Evolutionary conservation across 2,888 invertebrate species (phyloP).

Genomic region (Pammene aurita): DNA sequence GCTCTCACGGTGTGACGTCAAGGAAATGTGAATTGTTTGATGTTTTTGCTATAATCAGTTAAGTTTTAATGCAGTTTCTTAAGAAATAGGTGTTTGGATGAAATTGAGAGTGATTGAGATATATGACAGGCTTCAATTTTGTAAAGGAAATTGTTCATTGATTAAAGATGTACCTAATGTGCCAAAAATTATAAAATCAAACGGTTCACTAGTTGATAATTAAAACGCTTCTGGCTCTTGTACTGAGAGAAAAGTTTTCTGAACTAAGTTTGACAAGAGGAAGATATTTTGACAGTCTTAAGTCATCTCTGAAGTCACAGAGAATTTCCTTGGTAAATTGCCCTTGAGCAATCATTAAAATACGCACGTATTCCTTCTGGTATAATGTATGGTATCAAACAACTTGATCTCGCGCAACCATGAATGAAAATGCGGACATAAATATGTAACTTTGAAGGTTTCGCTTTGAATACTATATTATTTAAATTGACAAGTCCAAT

Average conservation of each 20-base stretch:
- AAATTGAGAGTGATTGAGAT: slow-evolving; percentile 26
- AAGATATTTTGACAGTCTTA: neutral
- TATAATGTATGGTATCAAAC: neutral
- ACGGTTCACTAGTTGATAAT: neutral
- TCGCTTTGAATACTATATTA: slow-evolving; percentile 19
- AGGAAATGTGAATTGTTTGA: slow-evolving; percentile 37
- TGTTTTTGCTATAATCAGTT: slow-evolving; percentile 34
- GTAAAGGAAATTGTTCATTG: neutral
- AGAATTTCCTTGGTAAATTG: neutral
- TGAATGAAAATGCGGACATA: neutral
- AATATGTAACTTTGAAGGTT: slow-evolving; percentile 1
- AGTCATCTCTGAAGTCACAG: neutral
- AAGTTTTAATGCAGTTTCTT: slow-evolving; percentile 38
- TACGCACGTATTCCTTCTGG: neutral
- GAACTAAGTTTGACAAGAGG: neutral
- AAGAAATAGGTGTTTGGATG: slow-evolving; percentile 25
- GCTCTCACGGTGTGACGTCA: slow-evolving; percentile 15
- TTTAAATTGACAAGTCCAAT: slow-evolving; percentile 4
- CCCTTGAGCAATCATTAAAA: neutral
- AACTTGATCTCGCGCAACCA: neutral
- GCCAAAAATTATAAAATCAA: neutral
- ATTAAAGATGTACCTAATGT: neutral
- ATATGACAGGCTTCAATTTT: slow-evolving; percentile 11
- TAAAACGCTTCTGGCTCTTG: neutral
- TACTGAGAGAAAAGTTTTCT: neutral